Evolutionary conservation across 1,140 invertebrate species (phyloP), one percentile per base, ranked within the genome.

Genomic region (Tyrophagus putrescentiae): DNA sequence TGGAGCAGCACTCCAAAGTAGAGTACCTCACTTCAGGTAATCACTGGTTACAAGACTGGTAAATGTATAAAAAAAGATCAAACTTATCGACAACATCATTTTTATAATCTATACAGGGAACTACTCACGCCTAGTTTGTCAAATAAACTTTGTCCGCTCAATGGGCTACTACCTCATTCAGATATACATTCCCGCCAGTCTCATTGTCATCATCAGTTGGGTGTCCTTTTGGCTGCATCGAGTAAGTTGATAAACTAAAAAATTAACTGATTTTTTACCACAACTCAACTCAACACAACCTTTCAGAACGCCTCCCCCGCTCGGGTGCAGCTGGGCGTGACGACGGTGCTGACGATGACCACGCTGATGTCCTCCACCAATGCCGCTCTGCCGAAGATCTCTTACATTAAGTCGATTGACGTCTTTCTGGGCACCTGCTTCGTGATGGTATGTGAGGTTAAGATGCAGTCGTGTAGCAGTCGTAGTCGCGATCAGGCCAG

Each of bases 331-430:
- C 71, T 76, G 18, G 75, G 76, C 21, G 76, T 78, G 57, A 77
- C 76, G 33, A 77, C 73, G 62, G 72, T 77, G 50, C 71, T 76
- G 29, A 76, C 76, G 3, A 77, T 78, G 71, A 76, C 75, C 23
- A 77, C 76, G 23, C 68, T 77, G n/a, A 73, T 78, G 63, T 78
- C 76, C 48, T 73, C 70, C 36, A 77, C 76, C 59, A 77, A 77
- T 62, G 69, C 75, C 57, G 67, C 74, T 31, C 68, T 76, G 67
- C 75, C 75, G 42, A 75, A 75, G 65, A 75, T 76, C 16, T 72
- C 70, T 28, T 77, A 76, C 64, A 67, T 77, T 50, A 75, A 77
- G 61, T 68, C 71, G 36, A 74, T 76, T 64, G 75, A 76, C 64
- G 71, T 77, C 25, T 76, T 74, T 62, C 63, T 76, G 18, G 74